These are phyloP conservation scores for Agrochola circellaris DNA, from an alignment of 2,888 invertebrate genomes.

Conservation along the genomic window DNA sequence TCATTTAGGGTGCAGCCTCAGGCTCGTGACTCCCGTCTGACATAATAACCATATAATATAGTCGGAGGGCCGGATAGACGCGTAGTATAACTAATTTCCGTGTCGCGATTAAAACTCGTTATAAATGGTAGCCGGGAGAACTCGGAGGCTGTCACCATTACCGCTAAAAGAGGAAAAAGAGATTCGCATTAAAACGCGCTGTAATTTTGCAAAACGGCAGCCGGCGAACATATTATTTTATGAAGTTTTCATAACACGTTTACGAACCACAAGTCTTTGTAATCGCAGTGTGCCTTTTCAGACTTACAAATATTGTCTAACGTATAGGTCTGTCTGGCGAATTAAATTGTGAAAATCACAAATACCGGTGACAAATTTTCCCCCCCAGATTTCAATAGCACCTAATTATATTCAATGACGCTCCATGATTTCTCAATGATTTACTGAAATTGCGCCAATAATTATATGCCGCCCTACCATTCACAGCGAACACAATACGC, in stretches of 20 bases:
- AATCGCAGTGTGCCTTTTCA: conserved; percentile 31
- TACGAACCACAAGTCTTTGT: conserved; percentile 53
- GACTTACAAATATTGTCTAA: conserved; percentile 44
- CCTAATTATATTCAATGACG: conserved; percentile 54
- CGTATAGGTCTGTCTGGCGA: neutral
- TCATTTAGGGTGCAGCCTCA: conserved; percentile 67
- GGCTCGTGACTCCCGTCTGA: conserved; percentile 71
- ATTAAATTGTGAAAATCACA: conserved; percentile 33
- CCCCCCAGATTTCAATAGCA: conserved; percentile 45
- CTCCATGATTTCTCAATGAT: conserved; percentile 48
- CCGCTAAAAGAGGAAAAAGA: conserved; percentile 81
- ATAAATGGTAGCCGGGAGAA: conserved; percentile 79
- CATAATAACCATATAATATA: conserved; percentile 80
- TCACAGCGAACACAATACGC: conserved; percentile 42
- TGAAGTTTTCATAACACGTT: conserved; percentile 58
- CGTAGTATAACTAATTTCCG: conserved; percentile 83
- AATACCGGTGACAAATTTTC: conserved; percentile 38
- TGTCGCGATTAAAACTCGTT: conserved; percentile 84
- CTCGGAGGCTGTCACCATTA: conserved; percentile 79
- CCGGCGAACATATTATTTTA: conserved; percentile 53
- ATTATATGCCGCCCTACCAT: conserved; percentile 33
- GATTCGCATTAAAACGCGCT: conserved; percentile 77
- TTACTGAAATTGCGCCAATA: conserved; percentile 48
- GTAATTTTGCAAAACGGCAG: conserved; percentile 73
- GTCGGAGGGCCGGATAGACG: conserved; percentile 75